Evolutionary conservation across 2,797 vertebrate genomes (phyloP).

Genomic region (Scomberomorus guttatus): DNA sequence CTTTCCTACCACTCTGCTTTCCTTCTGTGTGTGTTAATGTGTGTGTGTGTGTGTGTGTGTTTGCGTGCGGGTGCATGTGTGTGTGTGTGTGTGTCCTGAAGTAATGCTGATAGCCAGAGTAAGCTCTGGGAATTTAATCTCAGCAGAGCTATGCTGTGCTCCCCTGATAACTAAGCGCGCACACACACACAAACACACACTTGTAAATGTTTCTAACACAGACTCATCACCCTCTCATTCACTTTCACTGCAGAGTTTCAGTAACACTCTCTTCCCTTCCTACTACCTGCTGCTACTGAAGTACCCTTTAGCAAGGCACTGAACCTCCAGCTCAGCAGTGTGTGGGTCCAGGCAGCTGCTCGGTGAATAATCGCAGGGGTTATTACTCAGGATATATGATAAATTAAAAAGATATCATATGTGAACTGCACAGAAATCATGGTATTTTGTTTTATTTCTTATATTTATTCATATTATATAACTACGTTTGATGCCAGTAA

Average conservation of each 20-base stretch:
- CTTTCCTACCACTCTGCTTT: conserved; percentile 60
- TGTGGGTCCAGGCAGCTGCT: conserved; percentile 3
- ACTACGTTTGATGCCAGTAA: conserved; percentile 17
- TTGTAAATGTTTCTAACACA: conserved; percentile 49
- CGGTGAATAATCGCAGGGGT: conserved; percentile 21
- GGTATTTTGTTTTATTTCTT: conserved; percentile 17
- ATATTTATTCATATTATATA: conserved; percentile 9
- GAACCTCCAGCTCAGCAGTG: conserved; percentile 29
- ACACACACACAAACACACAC: conserved; percentile 41
- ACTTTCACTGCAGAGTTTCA: conserved; percentile 49
- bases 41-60: conserved; percentile 24
- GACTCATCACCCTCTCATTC: conserved; percentile 59
- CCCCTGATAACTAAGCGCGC: conserved; percentile 78
- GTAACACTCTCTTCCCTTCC: conserved; percentile 1
- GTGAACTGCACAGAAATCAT: not conserved
- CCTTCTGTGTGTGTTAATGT: conserved; percentile 39
- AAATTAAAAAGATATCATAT: not conserved
- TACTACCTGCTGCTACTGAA: conserved; percentile 23
- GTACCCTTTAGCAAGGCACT: conserved; percentile 60
- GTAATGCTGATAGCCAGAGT: conserved; percentile 82
- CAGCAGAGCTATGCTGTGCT: conserved; percentile 79
- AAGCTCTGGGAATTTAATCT: conserved; percentile 83
- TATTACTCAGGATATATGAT: not conserved
- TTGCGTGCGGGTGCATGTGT: conserved; percentile 30
- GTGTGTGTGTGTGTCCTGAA: conserved; percentile 71